Conservation (phyloP, 2,113 vertebrate genomes). For the Numida meleagris region DNA sequence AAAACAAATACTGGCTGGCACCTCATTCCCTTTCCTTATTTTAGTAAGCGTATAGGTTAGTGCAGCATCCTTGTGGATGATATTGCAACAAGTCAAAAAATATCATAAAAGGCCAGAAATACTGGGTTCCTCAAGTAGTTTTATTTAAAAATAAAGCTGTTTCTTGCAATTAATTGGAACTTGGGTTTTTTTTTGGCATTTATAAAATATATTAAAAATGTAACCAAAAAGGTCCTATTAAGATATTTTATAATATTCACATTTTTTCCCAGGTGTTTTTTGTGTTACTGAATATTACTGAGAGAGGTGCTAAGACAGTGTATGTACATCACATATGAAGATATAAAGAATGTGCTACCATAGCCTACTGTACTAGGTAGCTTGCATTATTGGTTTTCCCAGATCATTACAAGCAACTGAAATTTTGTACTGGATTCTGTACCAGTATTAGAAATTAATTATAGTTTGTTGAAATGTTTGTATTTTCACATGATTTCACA, state of each 20-base stretch:
- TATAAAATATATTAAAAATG: not conserved
- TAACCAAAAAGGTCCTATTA: not conserved
- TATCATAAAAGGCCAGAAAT: not conserved
- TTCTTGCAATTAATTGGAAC: not conserved
- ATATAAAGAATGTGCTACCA: not conserved
- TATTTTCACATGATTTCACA: not conserved
- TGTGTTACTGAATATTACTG: not conserved
- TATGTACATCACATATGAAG: not conserved
- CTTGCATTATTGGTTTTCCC: not conserved
- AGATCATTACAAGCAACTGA: not conserved
- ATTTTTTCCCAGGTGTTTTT: not conserved
- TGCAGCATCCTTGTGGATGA: not conserved
- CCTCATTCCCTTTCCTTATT: not conserved
- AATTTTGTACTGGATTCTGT: not conserved
- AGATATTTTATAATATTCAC: not conserved
- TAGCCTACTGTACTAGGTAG: not conserved
- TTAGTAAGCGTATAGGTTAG: not conserved
- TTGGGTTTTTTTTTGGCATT: not conserved
- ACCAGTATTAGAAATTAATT: not conserved
- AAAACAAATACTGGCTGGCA: not conserved
- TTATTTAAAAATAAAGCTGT: not conserved
- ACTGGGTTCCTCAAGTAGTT: not conserved
- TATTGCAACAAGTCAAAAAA: not conserved
- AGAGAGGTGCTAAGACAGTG: not conserved
- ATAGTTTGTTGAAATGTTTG: not conserved